These are phyloP conservation scores for Conus ventricosus DNA, from an alignment of 1,140 invertebrate genomes.

Conservation along the genomic window DNA sequence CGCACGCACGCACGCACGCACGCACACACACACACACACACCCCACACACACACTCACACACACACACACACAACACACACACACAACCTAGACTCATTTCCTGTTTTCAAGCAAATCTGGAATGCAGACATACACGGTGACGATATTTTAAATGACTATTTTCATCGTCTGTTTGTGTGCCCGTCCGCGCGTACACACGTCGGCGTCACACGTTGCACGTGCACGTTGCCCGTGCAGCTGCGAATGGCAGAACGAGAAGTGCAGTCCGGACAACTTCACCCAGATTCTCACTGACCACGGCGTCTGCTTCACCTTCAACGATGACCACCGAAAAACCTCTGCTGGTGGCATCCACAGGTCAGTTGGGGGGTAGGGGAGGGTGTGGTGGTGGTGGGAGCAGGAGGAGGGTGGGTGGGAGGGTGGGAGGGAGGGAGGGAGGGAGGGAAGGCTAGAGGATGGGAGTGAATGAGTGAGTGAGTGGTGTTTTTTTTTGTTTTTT, in stretches of 20 bases:
- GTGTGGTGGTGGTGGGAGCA: too few relatives aligned
- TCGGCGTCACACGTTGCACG: too few relatives aligned
- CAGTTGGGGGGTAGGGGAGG: neutral
- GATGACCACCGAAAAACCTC: neutral
- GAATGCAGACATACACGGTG: too few relatives aligned
- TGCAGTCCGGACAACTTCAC: slow-evolving; percentile 57
- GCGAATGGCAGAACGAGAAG: slow-evolving; percentile 52
- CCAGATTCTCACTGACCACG: slow-evolving; percentile 57
- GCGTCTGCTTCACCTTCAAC: slow-evolving; percentile 63
- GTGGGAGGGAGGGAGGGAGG: too few relatives aligned
- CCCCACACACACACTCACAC: neutral
- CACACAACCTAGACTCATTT: neutral
- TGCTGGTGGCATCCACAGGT: slow-evolving; percentile 51
- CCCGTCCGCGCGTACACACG: too few relatives aligned
- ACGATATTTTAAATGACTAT: too few relatives aligned
- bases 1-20: neutral
- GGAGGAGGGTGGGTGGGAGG: too few relatives aligned
- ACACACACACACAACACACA: neutral
- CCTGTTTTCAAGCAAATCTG: too few relatives aligned
- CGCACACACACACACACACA: neutral
- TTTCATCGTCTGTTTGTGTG: too few relatives aligned
- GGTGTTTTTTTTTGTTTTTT: too few relatives aligned
- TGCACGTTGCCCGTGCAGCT: slow-evolving; percentile 39
- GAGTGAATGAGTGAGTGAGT: too few relatives aligned
- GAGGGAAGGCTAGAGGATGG: too few relatives aligned